These are phyloP conservation scores for Microctonus hyperodae DNA, from an alignment of 2,888 invertebrate genomes.

Conservation along the genomic window DNA sequence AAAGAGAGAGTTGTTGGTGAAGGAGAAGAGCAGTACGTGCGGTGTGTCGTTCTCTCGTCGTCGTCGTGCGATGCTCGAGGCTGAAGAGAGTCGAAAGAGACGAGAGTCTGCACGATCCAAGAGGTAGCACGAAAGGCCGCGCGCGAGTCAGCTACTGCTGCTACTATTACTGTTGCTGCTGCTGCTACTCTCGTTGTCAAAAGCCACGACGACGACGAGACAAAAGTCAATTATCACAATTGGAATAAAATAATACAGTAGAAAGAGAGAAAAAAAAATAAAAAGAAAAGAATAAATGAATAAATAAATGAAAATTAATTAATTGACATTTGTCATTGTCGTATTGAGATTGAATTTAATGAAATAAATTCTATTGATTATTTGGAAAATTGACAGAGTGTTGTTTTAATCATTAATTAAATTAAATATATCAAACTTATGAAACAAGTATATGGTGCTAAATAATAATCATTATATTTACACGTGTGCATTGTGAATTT, in stretches of 20 bases:
- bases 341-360: background rate
- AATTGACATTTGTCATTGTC: background rate
- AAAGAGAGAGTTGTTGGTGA: background rate
- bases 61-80: slow-evolving; percentile 41
- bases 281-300: no score
- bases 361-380: background rate
- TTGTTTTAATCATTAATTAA: background rate
- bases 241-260: slow-evolving; percentile 22
- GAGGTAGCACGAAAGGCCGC: slow-evolving; percentile 40
- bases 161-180: slow-evolving; percentile 21
- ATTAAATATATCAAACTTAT: background rate
- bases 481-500: background rate
- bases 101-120: slow-evolving; percentile 39
- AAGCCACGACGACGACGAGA: slow-evolving; percentile 23
- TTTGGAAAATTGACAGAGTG: background rate
- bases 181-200: slow-evolving; percentile 22
- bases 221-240: slow-evolving; percentile 16
- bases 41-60: slow-evolving; percentile 34
- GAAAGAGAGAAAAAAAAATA: slow-evolving; percentile 10
- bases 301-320: background rate
- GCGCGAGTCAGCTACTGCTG: slow-evolving; percentile 28
- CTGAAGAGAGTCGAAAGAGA: slow-evolving; percentile 38
- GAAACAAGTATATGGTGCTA: background rate
- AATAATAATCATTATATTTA: background rate
- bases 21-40: slow-evolving; percentile 33